Conservation (phyloP, 2,888 invertebrate genomes). For the Sussaba pulchella region DNA sequence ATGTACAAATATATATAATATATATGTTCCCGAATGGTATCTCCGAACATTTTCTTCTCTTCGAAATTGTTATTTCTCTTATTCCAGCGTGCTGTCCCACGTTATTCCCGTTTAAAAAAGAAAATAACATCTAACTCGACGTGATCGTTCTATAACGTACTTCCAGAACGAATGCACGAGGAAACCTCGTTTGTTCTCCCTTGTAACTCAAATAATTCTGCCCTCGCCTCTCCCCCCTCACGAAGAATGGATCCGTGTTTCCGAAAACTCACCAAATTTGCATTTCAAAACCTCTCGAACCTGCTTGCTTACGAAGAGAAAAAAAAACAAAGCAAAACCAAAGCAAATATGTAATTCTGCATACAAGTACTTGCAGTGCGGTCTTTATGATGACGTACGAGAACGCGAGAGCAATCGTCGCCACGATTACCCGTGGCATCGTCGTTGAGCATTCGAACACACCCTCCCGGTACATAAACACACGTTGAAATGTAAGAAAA, state of each 20-base stretch:
- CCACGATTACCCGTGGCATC: constrained; percentile 59
- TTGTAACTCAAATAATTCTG: too few relatives aligned
- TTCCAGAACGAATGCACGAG: too few relatives aligned
- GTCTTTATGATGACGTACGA: constrained; percentile 40
- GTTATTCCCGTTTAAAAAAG: too few relatives aligned
- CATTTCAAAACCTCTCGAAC: not conserved
- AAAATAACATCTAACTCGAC: too few relatives aligned
- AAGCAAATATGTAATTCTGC: not conserved
- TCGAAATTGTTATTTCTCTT: too few relatives aligned
- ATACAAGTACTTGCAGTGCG: constrained; percentile 16
- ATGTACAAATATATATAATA: not conserved
- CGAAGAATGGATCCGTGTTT: too few relatives aligned
- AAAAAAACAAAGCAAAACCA: not conserved
- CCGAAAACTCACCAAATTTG: not conserved
- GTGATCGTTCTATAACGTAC: too few relatives aligned
- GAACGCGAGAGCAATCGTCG: constrained; percentile 52
- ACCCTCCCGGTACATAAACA: not conserved
- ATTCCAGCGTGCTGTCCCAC: too few relatives aligned
- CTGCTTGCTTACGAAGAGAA: not conserved
- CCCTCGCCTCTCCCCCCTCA: too few relatives aligned
- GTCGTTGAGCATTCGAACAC: constrained; percentile 37
- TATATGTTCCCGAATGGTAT: too few relatives aligned
- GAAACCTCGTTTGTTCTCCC: too few relatives aligned
- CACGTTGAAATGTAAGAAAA: not conserved
- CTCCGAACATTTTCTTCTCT: too few relatives aligned